A percentile compares a stretch with the other conserved stretches of the same genome.
Evolutionary conservation across 2,888 invertebrate species (phyloP).

Genomic region (Lepidocyrtoides sp.): DNA sequence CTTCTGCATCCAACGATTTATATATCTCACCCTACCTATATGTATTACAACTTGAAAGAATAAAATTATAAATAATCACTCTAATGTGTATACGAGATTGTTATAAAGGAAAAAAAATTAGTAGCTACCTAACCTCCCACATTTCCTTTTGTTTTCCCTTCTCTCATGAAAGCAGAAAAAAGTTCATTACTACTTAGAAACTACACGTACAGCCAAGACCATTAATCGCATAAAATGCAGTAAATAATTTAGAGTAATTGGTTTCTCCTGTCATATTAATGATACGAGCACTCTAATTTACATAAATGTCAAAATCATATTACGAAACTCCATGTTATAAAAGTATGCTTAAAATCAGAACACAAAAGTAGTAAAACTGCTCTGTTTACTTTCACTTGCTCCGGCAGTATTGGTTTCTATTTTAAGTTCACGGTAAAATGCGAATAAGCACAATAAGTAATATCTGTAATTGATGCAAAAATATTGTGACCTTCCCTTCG

Average conservation of each 20-base stretch:
- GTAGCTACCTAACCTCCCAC: too few species aligned
- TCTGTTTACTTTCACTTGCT: neutral
- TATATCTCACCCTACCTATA: too few species aligned
- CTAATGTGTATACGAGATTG: too few species aligned
- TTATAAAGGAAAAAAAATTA: too few species aligned
- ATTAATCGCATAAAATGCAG: conserved; percentile 48
- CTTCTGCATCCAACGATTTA: too few species aligned
- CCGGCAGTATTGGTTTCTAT: neutral
- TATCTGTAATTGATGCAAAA: neutral
- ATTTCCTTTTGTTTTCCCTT: too few species aligned
- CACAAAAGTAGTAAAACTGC: neutral
- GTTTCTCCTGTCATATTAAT: conserved; percentile 65
- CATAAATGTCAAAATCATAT: conserved; percentile 49
- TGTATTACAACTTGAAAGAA: too few species aligned
- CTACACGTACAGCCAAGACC: neutral
- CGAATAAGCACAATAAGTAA: neutral
- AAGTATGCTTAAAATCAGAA: neutral
- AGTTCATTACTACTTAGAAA: too few species aligned
- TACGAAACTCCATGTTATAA: neutral
- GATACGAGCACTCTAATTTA: conserved; percentile 39
- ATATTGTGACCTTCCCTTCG: neutral
- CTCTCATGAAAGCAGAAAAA: too few species aligned
- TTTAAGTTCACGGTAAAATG: neutral
- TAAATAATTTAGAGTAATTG: conserved; percentile 61
- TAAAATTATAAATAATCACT: too few species aligned